Conservation (phyloP, 2,888 invertebrate genomes). For the Nudaria mundana region DNA sequence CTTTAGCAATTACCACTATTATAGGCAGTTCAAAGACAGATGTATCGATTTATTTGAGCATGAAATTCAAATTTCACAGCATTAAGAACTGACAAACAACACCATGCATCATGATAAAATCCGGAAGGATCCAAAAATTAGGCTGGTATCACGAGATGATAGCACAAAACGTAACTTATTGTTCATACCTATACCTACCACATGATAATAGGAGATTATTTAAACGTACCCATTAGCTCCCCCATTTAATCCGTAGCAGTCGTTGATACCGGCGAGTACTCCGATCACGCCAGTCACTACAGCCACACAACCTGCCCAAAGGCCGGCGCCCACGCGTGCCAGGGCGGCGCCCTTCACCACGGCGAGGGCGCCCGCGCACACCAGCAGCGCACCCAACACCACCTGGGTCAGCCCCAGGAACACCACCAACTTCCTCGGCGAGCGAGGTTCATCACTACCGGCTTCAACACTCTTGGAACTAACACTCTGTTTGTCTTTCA, state of each 20-base stretch:
- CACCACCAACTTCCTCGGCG: constrained; percentile 63
- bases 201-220: too few relatives aligned
- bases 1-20: too few relatives aligned
- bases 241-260: constrained; percentile 72
- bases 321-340: constrained; percentile 82
- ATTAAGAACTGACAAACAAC: too few relatives aligned
- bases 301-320: constrained; percentile 85
- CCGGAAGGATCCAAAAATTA: too few relatives aligned
- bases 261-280: constrained; percentile 82
- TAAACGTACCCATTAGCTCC: constrained; percentile 54
- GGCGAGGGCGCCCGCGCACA: constrained; percentile 83
- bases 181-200: too few relatives aligned
- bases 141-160: too few relatives aligned
- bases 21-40: too few relatives aligned
- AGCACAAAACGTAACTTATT: too few relatives aligned
- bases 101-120: too few relatives aligned
- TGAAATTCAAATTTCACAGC: too few relatives aligned
- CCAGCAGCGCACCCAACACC: constrained; percentile 82
- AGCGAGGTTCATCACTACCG: constrained; percentile 47
- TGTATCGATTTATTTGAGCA: too few relatives aligned
- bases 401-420: constrained; percentile 82
- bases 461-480: constrained; percentile 69
- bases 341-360: constrained; percentile 82
- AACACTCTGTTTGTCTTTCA: constrained; percentile 59
- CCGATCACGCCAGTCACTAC: constrained; percentile 83